These are phyloP conservation scores for Brachionus asplanchnoidis DNA, from an alignment of 1,140 invertebrate species.

Conservation along the genomic window DNA sequence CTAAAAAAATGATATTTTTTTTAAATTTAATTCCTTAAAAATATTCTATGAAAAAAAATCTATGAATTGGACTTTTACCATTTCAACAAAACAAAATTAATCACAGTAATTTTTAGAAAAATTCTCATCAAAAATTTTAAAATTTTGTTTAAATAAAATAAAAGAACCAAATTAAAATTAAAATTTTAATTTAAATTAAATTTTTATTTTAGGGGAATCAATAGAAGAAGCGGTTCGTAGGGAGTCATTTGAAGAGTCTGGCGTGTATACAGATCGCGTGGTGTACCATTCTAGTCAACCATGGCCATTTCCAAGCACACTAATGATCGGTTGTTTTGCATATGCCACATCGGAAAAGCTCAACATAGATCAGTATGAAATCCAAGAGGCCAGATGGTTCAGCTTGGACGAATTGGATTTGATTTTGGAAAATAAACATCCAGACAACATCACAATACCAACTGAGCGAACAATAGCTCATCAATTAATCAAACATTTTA, in stretches of 20 bases:
- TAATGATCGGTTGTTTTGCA: slow-evolving; percentile 62
- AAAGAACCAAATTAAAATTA: not conserved
- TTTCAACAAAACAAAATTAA: too few relatives aligned
- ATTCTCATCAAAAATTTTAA: too few relatives aligned
- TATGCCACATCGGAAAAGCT: slow-evolving; percentile 51
- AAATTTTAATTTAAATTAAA: not conserved
- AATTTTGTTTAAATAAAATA: too few relatives aligned
- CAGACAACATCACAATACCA: slow-evolving; percentile 57
- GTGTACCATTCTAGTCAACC: slow-evolving; percentile 61
- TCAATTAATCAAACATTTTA: slow-evolving; percentile 59
- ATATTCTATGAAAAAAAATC: too few relatives aligned
- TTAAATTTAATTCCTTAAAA: too few relatives aligned
- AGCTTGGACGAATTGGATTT: slow-evolving; percentile 55
- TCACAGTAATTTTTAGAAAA: too few relatives aligned
- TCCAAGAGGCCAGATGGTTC: slow-evolving; percentile 63
- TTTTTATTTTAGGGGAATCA: slow-evolving; percentile 58
- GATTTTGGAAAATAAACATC: slow-evolving; percentile 52
- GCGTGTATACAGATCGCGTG: slow-evolving; percentile 58
- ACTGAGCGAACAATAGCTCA: slow-evolving; percentile 61
- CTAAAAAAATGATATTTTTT: too few relatives aligned
- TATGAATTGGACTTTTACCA: too few relatives aligned
- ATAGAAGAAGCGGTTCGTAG: slow-evolving; percentile 61
- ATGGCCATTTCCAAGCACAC: slow-evolving; percentile 62
- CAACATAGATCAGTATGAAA: slow-evolving; percentile 59
- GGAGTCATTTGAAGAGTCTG: slow-evolving; percentile 63